Evolutionary conservation across 1,140 invertebrate genomes (phyloP).

Genomic region (Coenobita brevimanus): DNA sequence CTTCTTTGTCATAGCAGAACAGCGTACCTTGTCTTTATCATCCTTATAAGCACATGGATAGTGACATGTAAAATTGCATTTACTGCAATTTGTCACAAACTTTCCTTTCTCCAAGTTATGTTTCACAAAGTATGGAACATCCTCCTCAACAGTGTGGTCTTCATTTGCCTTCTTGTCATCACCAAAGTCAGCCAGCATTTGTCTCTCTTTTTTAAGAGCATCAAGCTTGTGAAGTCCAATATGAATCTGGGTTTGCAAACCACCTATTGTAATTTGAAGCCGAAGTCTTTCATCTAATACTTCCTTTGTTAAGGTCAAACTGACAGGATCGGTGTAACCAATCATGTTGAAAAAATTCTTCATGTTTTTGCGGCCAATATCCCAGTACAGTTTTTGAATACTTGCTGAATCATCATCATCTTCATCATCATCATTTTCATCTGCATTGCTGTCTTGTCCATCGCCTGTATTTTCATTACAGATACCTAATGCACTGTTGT

Average conservation of each 20-base stretch:
- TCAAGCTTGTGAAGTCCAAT: slow-evolving; percentile 15
- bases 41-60: slow-evolving; percentile 27
- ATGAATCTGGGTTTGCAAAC: slow-evolving; percentile 37
- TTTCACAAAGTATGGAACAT: slow-evolving; percentile 17
- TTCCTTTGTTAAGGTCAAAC: slow-evolving; percentile 33
- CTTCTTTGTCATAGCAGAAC: neutral
- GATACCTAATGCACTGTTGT: slow-evolving; percentile 12
- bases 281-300: slow-evolving; percentile 31
- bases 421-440: neutral
- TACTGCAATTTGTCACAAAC: slow-evolving; percentile 36
- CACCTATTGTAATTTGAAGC: slow-evolving; percentile 14
- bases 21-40: slow-evolving; percentile 12
- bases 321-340: slow-evolving; percentile 18
- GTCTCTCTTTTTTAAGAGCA: slow-evolving; percentile 22
- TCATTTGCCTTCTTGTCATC: slow-evolving; percentile 27
- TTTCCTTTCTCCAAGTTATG: neutral
- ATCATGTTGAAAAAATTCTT: slow-evolving; percentile 29
- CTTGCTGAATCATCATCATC: slow-evolving; percentile 23
- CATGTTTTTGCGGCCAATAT: slow-evolving; percentile 22
- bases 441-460: no score
- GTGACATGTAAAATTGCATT: slow-evolving; percentile 34
- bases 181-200: slow-evolving; percentile 31
- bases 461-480: no score
- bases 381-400: slow-evolving; percentile 31
- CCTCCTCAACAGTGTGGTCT: slow-evolving; percentile 13